A percentile compares a stretch with the other conserved stretches of the same genome.
phyloP scores from a whole-genome alignment of 2,888 invertebrate species.

The Watsonalla cultraria region DNA sequence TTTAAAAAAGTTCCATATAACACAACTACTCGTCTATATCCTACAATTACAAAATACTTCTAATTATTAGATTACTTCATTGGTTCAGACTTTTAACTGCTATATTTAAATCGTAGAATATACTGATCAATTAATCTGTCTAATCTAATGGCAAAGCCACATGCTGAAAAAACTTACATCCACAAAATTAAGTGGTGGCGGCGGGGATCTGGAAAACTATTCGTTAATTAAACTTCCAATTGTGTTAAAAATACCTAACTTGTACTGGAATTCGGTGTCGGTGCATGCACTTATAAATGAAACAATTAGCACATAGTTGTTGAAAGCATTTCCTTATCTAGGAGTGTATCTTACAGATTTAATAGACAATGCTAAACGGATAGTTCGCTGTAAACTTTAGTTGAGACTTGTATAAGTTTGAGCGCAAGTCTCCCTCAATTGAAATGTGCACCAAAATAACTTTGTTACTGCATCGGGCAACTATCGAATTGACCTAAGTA shows the following conservation, averaged over 20 bases:
- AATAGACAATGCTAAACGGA: constrained; percentile 68
- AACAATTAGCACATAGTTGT: constrained; percentile 39
- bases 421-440: constrained; percentile 65
- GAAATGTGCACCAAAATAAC: constrained; percentile 70
- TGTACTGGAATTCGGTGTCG: constrained; percentile 5
- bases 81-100: no score
- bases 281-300: constrained; percentile 17
- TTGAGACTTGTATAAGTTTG: constrained; percentile 61
- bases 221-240: neutral
- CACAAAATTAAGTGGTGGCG: no score
- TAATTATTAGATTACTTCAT: no score
- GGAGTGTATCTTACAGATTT: constrained; percentile 65
- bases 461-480: constrained; percentile 57
- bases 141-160: no score
- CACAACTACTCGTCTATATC: no score
- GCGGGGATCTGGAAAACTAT: neutral
- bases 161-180: no score
- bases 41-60: no score
- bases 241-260: neutral
- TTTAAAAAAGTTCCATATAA: no score
- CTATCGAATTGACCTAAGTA: constrained; percentile 43
- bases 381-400: constrained; percentile 67
- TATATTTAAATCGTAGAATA: no score
- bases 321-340: constrained; percentile 48
- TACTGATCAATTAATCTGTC: no score